Base-by-base conservation (phyloP, 2,888 invertebrate genomes). In the Incurvaria masculella region DNA sequence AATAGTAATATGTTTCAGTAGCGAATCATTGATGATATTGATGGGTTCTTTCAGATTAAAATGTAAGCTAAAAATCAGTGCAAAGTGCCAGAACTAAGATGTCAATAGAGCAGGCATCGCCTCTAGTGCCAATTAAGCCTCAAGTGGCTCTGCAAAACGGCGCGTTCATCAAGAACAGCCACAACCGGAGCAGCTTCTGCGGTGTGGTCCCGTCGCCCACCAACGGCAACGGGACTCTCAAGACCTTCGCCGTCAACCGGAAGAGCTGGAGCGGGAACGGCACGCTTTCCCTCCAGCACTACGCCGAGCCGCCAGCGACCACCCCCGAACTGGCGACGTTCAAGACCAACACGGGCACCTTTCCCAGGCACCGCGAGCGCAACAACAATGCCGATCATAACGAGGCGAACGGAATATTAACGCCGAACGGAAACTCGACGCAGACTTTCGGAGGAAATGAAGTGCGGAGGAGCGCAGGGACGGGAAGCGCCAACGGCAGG, bases 211-310 rank as follows among this genome's bases (percentile, higher is more conserved):
- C 79, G 6, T 75, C 79, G 18, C 64, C 71, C n/a, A 64, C 65
- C 21, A 72, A 70, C 56, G 68, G 69, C 51, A 75, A 74, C 57
- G 72, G 74, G 53, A 75, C 75, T 45, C 71, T 76, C 58, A 78
- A 78, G 66, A 78, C 76, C 61, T 79, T 79, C 55, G 68, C 76
- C 49, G 71, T 72, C 52, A 80, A 79, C 64, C 70, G 79, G 53
- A 80, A 80, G 66, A 79, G 79, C 62, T 80, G 79, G 79, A 76
- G 79, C 61, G 79, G 79, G 51, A 79, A 79, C 58, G 75, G 74
- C 56, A 78, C 76, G 53, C 69, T 79, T 60, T 79, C 79, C 38
- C 70, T 79, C 46, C 79, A 79, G 57, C 73, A 76, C 62, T 73
- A 68, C 57, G 47, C 40, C 48, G 52, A 53, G 23, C 46, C 45